Evolutionary conservation across 2,888 invertebrate species (phyloP), one percentile per base, ranked within the genome.

Genomic region (Mylabris sibirica): DNA sequence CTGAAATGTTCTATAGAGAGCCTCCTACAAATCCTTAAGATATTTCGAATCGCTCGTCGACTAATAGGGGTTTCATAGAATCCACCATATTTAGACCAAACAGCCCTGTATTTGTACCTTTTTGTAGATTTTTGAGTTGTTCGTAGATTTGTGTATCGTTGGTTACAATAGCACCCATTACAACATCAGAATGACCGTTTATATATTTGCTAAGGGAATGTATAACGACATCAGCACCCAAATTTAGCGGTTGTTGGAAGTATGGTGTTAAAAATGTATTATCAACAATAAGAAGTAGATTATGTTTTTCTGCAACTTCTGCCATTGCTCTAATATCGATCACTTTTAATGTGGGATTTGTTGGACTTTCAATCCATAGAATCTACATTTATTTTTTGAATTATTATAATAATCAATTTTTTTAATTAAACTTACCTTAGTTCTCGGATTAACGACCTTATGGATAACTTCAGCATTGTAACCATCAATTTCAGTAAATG

Each of bases 151-250:
- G 89, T 57, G 93, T 90, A 76, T 91, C 88, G 76, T 91, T 95
- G 3, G 93, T 89, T 38, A 94, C 87, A 8, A 92, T 90, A 17
- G 95, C 93, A 2, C 99, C 99, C 99, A 99, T 99, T 6, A 99
- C 91, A 22, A 97, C 94, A 86, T 99, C 99, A 0, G 96, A 92
- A 85, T 99, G 99, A 0, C 99, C 99, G 85, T 99, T 99, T 91
- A 99, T 95, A 83, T 98, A 99, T 85, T 99, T 99, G 0, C 98
- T 97, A 66, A 98, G 81, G 0, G 99, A 99, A 85, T 99, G 97
- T 77, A 95, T 86, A 1, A 92, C 93, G 65, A 98, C 86, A 84
- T 99, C 98, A 1, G 96, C 98, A 0, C 98, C 99, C 41, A 97
- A 87, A 24, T 92, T 90, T 65, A 99, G 84, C 0, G 99, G 99